These are phyloP conservation scores for Archocentrus centrarchus DNA, from an alignment of 2,113 vertebrate species.

Conservation along the genomic window DNA sequence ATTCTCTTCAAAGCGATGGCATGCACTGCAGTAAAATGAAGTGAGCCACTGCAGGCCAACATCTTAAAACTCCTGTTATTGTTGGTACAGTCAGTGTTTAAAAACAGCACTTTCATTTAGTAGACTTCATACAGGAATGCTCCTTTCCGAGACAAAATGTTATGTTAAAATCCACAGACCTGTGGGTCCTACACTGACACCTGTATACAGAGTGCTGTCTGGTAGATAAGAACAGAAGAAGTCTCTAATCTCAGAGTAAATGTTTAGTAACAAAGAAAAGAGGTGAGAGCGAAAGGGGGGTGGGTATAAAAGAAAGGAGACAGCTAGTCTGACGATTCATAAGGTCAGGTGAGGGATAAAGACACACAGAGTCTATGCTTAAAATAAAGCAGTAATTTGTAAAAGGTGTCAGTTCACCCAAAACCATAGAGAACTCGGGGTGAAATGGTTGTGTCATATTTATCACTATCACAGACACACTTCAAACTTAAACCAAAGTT, in stretches of 20 bases:
- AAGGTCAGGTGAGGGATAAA: slow-evolving; percentile 55
- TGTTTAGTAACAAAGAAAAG: slow-evolving; percentile 50
- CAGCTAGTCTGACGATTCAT: slow-evolving; percentile 47
- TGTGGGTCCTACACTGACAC: slow-evolving; percentile 33
- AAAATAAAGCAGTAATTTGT: background rate
- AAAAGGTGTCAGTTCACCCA: background rate
- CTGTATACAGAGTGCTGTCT: slow-evolving; percentile 36
- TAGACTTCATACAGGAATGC: slow-evolving; percentile 43
- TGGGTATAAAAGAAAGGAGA: slow-evolving; percentile 34
- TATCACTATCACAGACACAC: background rate
- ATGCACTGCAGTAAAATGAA: slow-evolving; percentile 28
- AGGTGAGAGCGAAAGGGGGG: background rate
- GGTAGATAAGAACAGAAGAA: slow-evolving; percentile 47
- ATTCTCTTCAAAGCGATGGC: background rate
- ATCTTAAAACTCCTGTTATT: slow-evolving; percentile 25
- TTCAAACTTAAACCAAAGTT: background rate
- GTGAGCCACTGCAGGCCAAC: slow-evolving; percentile 10
- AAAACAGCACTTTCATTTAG: slow-evolving; percentile 32
- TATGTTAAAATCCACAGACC: slow-evolving; percentile 14
- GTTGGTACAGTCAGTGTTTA: slow-evolving; percentile 18
- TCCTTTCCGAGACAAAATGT: slow-evolving; percentile 10
- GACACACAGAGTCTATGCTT: background rate
- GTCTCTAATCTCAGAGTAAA: slow-evolving; percentile 56
- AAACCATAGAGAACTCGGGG: background rate
- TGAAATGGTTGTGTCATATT: background rate